Conservation (phyloP, 1,140 invertebrate genomes). For the Calephelis virginiensis region DNA sequence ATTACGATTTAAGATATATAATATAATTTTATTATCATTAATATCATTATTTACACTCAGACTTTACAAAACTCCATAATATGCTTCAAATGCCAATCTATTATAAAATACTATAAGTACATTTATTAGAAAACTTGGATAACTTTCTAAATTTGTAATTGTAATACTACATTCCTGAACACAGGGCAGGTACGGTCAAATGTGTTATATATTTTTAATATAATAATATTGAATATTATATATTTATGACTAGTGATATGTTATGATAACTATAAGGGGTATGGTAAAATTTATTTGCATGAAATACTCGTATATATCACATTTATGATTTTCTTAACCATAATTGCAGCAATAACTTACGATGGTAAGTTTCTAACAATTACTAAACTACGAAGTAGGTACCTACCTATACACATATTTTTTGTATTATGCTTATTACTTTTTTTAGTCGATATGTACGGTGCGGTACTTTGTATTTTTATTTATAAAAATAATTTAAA, state of each 20-base stretch:
- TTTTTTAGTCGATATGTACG: no score
- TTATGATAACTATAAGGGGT: conserved; percentile 53
- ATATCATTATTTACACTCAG: conserved; percentile 60
- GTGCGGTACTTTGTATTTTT: no score
- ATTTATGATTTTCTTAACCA: conserved; percentile 5
- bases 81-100: neutral
- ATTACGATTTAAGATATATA: neutral
- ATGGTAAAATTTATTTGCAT: conserved; percentile 20
- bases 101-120: conserved; percentile 21
- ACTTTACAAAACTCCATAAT: conserved; percentile 39
- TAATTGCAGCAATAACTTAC: neutral
- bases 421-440: no score
- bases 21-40: neutral
- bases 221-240: conserved; percentile 42
- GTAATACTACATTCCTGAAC: conserved; percentile 69
- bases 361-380: no score
- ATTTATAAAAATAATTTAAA: no score
- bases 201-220: conserved; percentile 40
- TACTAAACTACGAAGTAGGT: no score
- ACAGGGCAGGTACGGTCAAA: conserved; percentile 69
- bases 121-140: conserved; percentile 26
- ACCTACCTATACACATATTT: no score
- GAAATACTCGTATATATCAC: neutral
- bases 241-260: conserved; percentile 75
- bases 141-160: conserved; percentile 47